Conservation (phyloP, 2,888 invertebrate genomes). For the Homarus gammarus region DNA sequence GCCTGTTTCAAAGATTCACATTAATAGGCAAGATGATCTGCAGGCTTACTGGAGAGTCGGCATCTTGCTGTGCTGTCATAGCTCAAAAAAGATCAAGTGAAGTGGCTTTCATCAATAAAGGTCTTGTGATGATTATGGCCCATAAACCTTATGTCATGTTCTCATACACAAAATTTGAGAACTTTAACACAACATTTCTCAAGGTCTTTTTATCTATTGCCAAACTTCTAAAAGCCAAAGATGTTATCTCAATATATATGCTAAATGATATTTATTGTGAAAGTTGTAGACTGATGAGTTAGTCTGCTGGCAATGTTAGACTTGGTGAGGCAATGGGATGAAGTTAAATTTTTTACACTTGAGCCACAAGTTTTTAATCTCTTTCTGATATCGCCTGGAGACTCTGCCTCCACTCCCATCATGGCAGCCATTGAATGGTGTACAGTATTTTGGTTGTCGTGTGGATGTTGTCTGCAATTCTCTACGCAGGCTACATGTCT, state of each 20-base stretch:
- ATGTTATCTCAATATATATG: constrained; percentile 5
- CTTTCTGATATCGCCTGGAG: background rate
- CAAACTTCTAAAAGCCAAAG: constrained; percentile 20
- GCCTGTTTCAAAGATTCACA: background rate
- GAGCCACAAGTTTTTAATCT: constrained; percentile 11
- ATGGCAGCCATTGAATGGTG: background rate
- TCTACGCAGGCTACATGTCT: background rate
- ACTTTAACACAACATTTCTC: background rate
- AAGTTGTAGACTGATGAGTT: constrained; percentile 10
- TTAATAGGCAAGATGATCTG: no score
- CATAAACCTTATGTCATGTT: background rate
- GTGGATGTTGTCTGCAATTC: background rate
- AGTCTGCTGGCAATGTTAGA: background rate
- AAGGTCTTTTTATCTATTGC: background rate
- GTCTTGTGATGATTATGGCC: background rate
- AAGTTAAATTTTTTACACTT: background rate
- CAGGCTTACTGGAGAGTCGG: no score
- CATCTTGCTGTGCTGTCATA: no score
- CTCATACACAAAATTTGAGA: background rate
- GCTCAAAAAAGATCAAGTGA: no score
- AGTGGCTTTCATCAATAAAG: background rate
- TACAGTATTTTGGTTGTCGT: background rate
- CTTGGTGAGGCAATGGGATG: background rate
- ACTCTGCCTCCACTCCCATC: background rate
- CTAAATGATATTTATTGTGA: background rate